phyloP scores from a whole-genome alignment of 2,113 vertebrate genomes.

The Eptatretus burgeri region DNA sequence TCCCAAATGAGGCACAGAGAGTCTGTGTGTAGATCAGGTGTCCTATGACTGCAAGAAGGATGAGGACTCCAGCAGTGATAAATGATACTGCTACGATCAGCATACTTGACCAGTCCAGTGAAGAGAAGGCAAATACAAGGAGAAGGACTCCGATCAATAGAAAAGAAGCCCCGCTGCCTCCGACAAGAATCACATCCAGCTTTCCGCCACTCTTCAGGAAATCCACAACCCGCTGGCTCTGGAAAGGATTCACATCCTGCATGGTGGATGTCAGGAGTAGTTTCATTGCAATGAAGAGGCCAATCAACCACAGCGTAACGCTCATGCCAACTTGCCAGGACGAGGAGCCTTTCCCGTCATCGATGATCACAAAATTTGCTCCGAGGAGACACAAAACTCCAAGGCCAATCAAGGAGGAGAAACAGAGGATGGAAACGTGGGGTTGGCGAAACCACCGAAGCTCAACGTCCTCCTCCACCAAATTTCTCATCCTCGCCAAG shows the following conservation, averaged over 20 bases:
- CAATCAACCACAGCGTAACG: not conserved
- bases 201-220: not conserved
- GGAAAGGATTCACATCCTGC: not conserved
- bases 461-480: not conserved
- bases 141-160: not conserved
- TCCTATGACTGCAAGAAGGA: no score
- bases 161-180: slow-evolving; percentile 1
- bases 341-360: not conserved
- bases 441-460: slow-evolving; percentile 1
- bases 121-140: no score
- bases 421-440: not conserved
- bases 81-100: no score
- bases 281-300: not conserved
- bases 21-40: no score
- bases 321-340: not conserved
- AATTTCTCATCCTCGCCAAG: no score
- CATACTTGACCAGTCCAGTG: no score
- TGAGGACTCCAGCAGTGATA: no score
- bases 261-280: slow-evolving; percentile 3
- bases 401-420: not conserved
- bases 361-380: not conserved
- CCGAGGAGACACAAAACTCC: slow-evolving; percentile 3
- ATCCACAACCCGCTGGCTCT: not conserved
- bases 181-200: not conserved
- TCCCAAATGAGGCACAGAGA: no score